Evolutionary conservation across 2,797 vertebrate species (phyloP).

Genomic region (Tachyglossus aculeatus): DNA sequence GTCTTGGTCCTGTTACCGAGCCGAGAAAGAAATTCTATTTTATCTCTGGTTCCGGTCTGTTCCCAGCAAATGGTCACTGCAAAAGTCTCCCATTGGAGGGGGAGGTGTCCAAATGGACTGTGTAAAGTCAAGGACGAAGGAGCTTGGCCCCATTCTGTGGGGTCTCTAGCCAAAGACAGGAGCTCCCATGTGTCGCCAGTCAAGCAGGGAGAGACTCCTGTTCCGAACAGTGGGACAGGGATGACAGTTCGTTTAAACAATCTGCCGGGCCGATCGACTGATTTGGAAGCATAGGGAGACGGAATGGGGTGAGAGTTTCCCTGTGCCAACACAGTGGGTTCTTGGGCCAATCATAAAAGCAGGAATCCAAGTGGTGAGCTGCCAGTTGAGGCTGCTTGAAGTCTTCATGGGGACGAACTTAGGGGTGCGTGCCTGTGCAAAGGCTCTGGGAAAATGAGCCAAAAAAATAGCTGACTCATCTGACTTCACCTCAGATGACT

Average conservation of each 20-base stretch:
- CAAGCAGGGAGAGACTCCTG: conserved; percentile 10
- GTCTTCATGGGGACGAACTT: neutral
- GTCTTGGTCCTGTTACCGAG: no score
- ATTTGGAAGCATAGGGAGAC: neutral
- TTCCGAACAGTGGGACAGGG: conserved; percentile 1
- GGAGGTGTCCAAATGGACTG: conserved; percentile 28
- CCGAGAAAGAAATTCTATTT: no score
- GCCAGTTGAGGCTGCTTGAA: neutral
- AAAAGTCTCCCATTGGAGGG: conserved; percentile 18
- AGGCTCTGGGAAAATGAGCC: neutral
- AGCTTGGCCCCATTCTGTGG: conserved; percentile 29
- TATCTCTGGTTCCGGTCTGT: conserved; percentile 22
- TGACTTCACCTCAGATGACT: conserved; percentile 25
- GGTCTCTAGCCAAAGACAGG: conserved; percentile 25
- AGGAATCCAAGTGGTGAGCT: neutral
- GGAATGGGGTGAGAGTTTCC: neutral
- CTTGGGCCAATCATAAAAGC: neutral
- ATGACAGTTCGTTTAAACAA: conserved; percentile 29
- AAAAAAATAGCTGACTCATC: conserved; percentile 23
- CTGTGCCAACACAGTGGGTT: neutral
- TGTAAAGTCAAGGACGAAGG: conserved; percentile 39
- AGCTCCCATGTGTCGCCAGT: conserved; percentile 16
- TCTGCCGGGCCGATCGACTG: conserved; percentile 3
- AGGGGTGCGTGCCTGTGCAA: neutral
- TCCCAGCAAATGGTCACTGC: conserved; percentile 46